phyloP scores from a whole-genome alignment of 2,113 vertebrate species.

The Erythrolamprus reginae region DNA sequence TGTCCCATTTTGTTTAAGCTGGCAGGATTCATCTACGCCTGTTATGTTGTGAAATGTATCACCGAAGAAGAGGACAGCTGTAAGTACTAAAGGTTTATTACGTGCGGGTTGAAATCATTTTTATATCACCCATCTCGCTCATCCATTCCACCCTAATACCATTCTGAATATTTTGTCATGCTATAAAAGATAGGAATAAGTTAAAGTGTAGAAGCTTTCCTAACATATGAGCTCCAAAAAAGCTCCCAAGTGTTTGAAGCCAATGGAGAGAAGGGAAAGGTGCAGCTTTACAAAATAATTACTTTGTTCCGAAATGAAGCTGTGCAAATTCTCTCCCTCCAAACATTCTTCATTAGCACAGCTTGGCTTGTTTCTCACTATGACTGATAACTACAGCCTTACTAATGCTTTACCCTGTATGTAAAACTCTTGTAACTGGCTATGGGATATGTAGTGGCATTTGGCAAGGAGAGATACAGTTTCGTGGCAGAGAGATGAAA shows the following conservation, averaged over 20 bases:
- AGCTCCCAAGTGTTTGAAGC: not conserved
- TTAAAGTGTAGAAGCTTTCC: constrained; percentile 4
- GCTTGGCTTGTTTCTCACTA: not conserved
- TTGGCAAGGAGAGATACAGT: constrained; percentile 22
- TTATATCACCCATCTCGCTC: constrained; percentile 13
- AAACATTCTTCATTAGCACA: not conserved
- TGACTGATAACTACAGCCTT: constrained; percentile 16
- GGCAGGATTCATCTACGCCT: constrained; percentile 97
- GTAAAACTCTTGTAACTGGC: constrained; percentile 6
- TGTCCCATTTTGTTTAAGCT: constrained; percentile 80
- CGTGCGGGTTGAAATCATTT: constrained; percentile 40
- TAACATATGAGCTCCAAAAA: constrained; percentile 27
- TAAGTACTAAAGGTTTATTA: constrained; percentile 81
- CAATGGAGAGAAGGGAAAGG: constrained; percentile 12
- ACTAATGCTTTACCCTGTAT: constrained; percentile 10
- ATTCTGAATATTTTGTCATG: constrained; percentile 26
- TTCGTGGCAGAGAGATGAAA: constrained; percentile 39
- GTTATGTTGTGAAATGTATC: constrained; percentile 98
- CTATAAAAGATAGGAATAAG: constrained; percentile 3
- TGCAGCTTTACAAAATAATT: not conserved
- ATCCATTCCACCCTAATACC: constrained; percentile 27
- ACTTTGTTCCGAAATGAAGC: constrained; percentile 12
- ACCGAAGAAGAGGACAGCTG: constrained; percentile 99
- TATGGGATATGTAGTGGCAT: constrained; percentile 18
- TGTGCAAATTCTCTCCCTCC: not conserved